Base-by-base conservation (phyloP, 2,113 vertebrate species). In the Cyprinodon variegatus region DNA sequence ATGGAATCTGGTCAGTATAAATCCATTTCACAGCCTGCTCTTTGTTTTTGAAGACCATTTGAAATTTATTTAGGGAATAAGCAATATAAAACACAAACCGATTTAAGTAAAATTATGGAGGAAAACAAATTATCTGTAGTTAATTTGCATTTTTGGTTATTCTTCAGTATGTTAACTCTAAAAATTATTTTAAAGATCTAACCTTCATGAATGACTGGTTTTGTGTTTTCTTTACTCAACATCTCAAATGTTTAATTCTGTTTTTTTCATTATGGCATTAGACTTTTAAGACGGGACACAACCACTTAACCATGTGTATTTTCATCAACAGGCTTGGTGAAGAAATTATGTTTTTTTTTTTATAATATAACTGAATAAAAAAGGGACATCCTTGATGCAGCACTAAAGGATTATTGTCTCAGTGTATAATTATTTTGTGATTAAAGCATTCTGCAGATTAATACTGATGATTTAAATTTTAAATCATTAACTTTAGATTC, bases 361-460 rank as follows among this genome's bases (percentile, higher is more conserved):
- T n/a, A 38, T 69, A 22, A 39, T 39, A 37, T 46, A 45, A 70
- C n/a, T 39, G 46, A 50, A 67, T 63, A 76, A 39, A 73, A 68
- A 39, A 61, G 38, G 64, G 13, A 59, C 72, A 68, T 61, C 39
- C 17, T 37, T 12, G 65, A 39, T 38, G 65, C 62, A 62, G 50
- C 53, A 67, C 64, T n/a, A 1, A 41, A 45, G 57, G 20, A 37
- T 68, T 61, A 75, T 1, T 45, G 70, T 76, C 50, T 67, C 53
- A 46, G 38, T 70, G 41, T 43, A 59, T 45, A 61, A 43, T 40
- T 7, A 74, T 62, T 50, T 7, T 50, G 4, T 70, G 11, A 75
- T 37, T 48, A 75, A 78, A 76, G 61, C 48, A 43, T 65, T 37
- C 45, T 62, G 45, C 8, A 72, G 14, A 22, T 64, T 48, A 41